Percentiles rank a stretch among this genome's conserved stretches.
Conservation (phyloP, 2,888 invertebrate species). For the Syrphus vitripennis region DNA sequence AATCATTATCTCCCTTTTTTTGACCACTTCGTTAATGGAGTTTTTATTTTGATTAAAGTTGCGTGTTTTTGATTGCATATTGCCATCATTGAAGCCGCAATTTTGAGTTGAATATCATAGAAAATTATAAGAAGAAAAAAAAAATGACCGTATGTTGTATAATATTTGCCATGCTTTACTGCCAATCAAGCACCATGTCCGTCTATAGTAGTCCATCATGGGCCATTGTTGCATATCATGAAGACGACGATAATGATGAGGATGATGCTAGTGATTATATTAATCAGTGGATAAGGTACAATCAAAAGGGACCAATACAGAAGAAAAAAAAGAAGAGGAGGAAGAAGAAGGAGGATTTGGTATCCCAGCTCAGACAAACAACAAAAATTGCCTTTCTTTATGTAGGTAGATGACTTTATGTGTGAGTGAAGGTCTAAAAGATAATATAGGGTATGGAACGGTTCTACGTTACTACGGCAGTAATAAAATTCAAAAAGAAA, state of each 20-base stretch:
- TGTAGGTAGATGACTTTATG: not conserved
- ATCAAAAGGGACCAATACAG: slow-evolving; percentile 14
- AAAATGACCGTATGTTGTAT: not conserved
- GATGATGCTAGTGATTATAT: slow-evolving; percentile 67
- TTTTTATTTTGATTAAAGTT: slow-evolving; percentile 34
- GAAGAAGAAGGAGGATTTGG: not conserved
- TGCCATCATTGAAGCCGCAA: slow-evolving; percentile 42
- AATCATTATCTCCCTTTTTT: slow-evolving; percentile 58
- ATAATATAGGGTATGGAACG: not conserved
- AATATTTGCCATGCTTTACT: slow-evolving; percentile 22
- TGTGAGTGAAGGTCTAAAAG: not conserved
- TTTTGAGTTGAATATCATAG: slow-evolving; percentile 57
- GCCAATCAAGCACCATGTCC: slow-evolving; percentile 29
- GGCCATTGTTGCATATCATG: slow-evolving; percentile 52
- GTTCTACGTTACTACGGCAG: not conserved
- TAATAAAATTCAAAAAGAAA: slow-evolving; percentile 24
- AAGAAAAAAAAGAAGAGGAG: not conserved
- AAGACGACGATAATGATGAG: slow-evolving; percentile 56
- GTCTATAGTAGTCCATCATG: not conserved
- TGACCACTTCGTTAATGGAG: slow-evolving; percentile 48
- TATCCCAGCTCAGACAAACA: not conserved
- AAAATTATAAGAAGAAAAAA: slow-evolving; percentile 24
- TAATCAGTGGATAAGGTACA: slow-evolving; percentile 49
- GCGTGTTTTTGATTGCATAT: slow-evolving; percentile 60
- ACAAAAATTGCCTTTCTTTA: not conserved